A percentile compares a stretch with the other conserved stretches of the same genome.
Conservation (phyloP, 2,888 invertebrate species). For the Latrodectus elegans region DNA sequence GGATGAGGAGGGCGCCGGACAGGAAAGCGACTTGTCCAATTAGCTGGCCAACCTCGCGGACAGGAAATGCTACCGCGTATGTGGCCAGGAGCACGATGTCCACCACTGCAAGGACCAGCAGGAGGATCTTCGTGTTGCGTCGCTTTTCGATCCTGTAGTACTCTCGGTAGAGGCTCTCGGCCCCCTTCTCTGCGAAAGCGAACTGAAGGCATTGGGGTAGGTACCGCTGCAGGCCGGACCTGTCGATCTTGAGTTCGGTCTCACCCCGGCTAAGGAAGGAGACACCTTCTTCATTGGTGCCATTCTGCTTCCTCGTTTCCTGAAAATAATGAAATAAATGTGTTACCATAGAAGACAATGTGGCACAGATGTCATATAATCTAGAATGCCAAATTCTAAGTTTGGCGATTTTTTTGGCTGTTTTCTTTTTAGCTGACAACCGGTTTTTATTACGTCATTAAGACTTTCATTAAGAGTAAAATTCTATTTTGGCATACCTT, state of each 20-base stretch:
- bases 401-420: too few relatives aligned
- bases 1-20: slow-evolving; percentile 23
- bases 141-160: slow-evolving; percentile 84
- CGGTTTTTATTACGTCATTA: too few relatives aligned
- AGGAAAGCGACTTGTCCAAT: slow-evolving; percentile 52
- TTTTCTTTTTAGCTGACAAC: too few relatives aligned
- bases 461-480: too few relatives aligned
- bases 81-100: slow-evolving; percentile 68
- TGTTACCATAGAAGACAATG: background rate
- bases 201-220: slow-evolving; percentile 74
- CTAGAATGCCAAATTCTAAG: too few relatives aligned
- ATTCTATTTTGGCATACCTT: too few relatives aligned
- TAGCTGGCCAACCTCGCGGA: slow-evolving; percentile 16
- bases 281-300: slow-evolving; percentile 20
- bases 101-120: slow-evolving; percentile 77
- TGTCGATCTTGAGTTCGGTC: slow-evolving; percentile 70
- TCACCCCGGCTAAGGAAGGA: slow-evolving; percentile 66
- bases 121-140: slow-evolving; percentile 81
- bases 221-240: slow-evolving; percentile 71
- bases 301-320: slow-evolving; percentile 41
- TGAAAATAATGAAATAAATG: background rate
- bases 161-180: slow-evolving; percentile 83
- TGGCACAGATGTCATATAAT: background rate
- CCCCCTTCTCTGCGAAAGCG: slow-evolving; percentile 80
- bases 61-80: slow-evolving; percentile 50